Evolutionary conservation across 2,797 vertebrate genomes (phyloP).

Genomic region (Gymnothorax javanicus): DNA sequence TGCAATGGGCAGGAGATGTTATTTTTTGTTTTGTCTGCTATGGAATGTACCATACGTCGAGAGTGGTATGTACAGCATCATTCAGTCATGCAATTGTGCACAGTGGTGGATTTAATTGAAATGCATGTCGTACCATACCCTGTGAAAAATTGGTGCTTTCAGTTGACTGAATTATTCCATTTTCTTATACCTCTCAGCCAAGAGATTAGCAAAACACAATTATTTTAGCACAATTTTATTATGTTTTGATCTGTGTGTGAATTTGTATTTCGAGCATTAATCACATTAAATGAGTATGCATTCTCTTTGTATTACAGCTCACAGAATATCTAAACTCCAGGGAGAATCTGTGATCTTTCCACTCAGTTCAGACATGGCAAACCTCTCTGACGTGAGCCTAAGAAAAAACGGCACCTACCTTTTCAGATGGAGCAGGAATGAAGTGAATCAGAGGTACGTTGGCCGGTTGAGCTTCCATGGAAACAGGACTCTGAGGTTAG

Average conservation of each 20-base stretch:
- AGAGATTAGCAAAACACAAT: not conserved
- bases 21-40: not conserved
- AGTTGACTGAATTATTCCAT: not conserved
- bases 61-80: not conserved
- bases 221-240: not conserved
- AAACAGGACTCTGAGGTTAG: not conserved
- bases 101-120: not conserved
- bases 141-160: not conserved
- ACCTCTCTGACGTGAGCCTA: not conserved
- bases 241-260: not conserved
- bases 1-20: not conserved
- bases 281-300: not conserved
- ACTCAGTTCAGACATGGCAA: not conserved
- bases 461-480: not conserved
- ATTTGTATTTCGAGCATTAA: not conserved
- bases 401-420: not conserved
- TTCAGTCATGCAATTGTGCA: not conserved
- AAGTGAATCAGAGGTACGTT: not conserved
- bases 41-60: not conserved
- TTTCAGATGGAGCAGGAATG: not conserved
- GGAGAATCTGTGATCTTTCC: slow-evolving; percentile 4
- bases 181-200: not conserved
- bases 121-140: not conserved
- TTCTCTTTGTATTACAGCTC: not conserved
- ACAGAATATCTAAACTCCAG: not conserved